These are phyloP conservation scores for Polyommatus iphigenia DNA, from an alignment of 2,888 invertebrate species.

Conservation along the genomic window DNA sequence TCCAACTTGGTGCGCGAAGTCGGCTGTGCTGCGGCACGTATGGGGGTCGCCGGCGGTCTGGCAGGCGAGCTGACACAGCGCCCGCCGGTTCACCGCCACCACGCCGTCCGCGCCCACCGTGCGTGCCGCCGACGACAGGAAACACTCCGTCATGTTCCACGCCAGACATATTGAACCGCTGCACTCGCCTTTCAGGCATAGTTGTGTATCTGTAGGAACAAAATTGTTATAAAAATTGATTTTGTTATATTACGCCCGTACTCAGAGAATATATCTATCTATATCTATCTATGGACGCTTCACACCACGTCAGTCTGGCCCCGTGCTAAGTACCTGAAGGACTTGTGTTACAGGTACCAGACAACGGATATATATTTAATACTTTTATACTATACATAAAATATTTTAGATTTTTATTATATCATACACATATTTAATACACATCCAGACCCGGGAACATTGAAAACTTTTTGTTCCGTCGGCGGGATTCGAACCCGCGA, in stretches of 20 bases:
- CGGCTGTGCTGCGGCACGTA: constrained; percentile 92
- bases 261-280: too few species aligned
- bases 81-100: constrained; percentile 85
- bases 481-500: too few species aligned
- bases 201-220: constrained; percentile 79
- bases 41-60: constrained; percentile 87
- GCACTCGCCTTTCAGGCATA: constrained; percentile 95
- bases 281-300: too few species aligned
- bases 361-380: too few species aligned
- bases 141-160: constrained; percentile 97
- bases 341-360: too few species aligned
- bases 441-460: too few species aligned
- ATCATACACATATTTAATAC: too few species aligned
- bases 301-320: too few species aligned
- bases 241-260: background rate
- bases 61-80: constrained; percentile 98
- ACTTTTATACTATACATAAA: too few species aligned
- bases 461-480: too few species aligned
- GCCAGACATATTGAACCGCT: constrained; percentile 96
- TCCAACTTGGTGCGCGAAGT: constrained; percentile 87
- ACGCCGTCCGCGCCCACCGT: constrained; percentile 76
- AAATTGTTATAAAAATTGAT: background rate
- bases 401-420: too few species aligned
- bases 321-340: too few species aligned
- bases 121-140: constrained; percentile 88